Evolutionary conservation across 1,140 invertebrate genomes (phyloP).

Genomic region (Gryon sp.): DNA sequence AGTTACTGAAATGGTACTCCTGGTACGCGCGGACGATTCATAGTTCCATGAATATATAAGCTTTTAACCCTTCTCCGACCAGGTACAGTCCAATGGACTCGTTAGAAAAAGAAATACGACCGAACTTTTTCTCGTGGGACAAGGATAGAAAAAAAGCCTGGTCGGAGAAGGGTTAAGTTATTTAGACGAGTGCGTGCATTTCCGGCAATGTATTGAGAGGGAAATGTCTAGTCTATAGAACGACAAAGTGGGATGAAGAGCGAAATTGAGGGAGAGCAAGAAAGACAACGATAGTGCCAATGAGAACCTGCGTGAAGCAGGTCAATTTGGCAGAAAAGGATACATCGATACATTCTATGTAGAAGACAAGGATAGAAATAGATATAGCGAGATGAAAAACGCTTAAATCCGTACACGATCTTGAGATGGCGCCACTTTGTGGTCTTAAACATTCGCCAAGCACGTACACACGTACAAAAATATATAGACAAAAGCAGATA

Average conservation of each 20-base stretch:
- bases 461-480: constrained; percentile 6
- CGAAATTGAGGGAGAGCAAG: constrained; percentile 24
- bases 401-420: constrained; percentile 61
- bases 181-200: constrained; percentile 69
- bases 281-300: constrained; percentile 2
- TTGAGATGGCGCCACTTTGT: constrained; percentile 63
- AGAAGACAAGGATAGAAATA: not conserved
- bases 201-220: constrained; percentile 58
- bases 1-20: too few species aligned
- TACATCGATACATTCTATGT: constrained; percentile 45
- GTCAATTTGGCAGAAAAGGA: constrained; percentile 27
- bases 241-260: constrained; percentile 34
- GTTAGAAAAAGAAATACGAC: too few species aligned
- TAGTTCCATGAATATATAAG: constrained; percentile 62
- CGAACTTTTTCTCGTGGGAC: too few species aligned
- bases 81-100: too few species aligned
- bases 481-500: too few species aligned
- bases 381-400: not conserved
- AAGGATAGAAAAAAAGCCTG: too few species aligned
- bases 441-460: too few species aligned
- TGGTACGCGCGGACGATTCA: too few species aligned
- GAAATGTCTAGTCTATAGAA: constrained; percentile 49
- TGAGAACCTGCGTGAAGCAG: constrained; percentile 1
- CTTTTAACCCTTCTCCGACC: too few species aligned
- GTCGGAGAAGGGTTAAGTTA: too few species aligned